Percentiles rank a stretch among this genome's conserved stretches.
These are phyloP conservation scores for Ailurus styani DNA, from an alignment of 2,113 vertebrate genomes.

Conservation along the genomic window DNA sequence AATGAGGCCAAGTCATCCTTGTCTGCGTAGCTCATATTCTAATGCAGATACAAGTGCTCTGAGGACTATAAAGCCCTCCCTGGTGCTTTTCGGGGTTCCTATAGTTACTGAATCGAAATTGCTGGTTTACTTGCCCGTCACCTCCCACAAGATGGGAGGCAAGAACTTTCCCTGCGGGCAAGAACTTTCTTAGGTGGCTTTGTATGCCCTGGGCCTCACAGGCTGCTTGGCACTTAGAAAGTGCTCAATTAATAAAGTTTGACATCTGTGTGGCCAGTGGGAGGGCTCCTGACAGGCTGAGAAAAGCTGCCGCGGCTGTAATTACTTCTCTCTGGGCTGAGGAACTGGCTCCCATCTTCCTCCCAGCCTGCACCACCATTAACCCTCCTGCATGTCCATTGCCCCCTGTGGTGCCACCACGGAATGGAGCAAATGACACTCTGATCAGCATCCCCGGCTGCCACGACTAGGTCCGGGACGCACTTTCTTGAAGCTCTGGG, in stretches of 20 bases:
- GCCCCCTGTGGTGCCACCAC: background rate
- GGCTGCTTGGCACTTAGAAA: background rate
- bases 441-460: conserved; percentile 49
- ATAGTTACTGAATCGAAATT: background rate
- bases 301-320: background rate
- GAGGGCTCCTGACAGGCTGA: background rate
- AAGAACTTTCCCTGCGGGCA: conserved; percentile 43
- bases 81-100: background rate
- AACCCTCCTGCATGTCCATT: background rate
- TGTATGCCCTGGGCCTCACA: background rate
- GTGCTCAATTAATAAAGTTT: background rate
- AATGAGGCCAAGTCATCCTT: background rate
- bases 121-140: background rate
- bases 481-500: conserved; percentile 68
- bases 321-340: background rate
- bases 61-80: background rate
- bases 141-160: conserved; percentile 40
- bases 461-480: conserved; percentile 36
- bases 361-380: background rate
- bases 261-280: background rate
- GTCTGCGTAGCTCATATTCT: background rate
- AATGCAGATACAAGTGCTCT: background rate
- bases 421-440: conserved; percentile 48
- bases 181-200: background rate
- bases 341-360: background rate